Evolutionary conservation across 2,888 invertebrate species (phyloP).

Genomic region (Caenorhabditis sp.): DNA sequence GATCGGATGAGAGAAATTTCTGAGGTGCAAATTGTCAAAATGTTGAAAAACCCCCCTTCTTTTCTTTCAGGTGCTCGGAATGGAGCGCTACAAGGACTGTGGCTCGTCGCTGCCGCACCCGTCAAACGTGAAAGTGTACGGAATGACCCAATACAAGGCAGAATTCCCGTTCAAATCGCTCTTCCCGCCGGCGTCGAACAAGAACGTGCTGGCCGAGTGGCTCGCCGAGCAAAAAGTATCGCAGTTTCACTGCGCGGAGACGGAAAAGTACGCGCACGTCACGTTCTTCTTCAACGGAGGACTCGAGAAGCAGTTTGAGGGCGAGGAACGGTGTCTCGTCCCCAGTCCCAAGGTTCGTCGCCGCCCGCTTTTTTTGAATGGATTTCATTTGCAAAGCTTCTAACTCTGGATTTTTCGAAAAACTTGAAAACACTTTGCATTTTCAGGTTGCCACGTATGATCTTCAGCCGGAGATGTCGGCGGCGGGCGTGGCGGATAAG

Average conservation of each 20-base stretch:
- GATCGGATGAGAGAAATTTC: conserved; percentile 81
- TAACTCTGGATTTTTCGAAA: background rate
- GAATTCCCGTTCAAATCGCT: conserved; percentile 80
- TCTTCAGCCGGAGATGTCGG: conserved; percentile 80
- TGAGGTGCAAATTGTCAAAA: conserved; percentile 75
- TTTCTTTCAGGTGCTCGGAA: conserved; percentile 74
- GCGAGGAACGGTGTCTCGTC: conserved; percentile 80
- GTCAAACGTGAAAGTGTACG: conserved; percentile 63
- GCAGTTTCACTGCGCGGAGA: conserved; percentile 81
- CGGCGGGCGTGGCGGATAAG: conserved; percentile 80
- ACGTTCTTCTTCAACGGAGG: conserved; percentile 82
- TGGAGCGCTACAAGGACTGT: conserved; percentile 76
- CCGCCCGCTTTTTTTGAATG: background rate
- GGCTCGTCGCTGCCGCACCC: conserved; percentile 71
- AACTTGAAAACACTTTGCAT: background rate
- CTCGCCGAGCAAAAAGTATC: conserved; percentile 78
- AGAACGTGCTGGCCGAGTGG: conserved; percentile 81
- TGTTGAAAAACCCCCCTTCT: no score
- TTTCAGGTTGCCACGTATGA: conserved; percentile 80
- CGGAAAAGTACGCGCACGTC: conserved; percentile 80
- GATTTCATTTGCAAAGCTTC: background rate
- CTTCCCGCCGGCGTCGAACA: conserved; percentile 80
- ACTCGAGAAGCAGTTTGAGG: conserved; percentile 79
- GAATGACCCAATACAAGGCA: conserved; percentile 81
- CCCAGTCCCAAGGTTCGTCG: conserved; percentile 79